These are phyloP conservation scores for Acromyrmex echinatior DNA, from an alignment of 1,140 invertebrate species.

Conservation along the genomic window DNA sequence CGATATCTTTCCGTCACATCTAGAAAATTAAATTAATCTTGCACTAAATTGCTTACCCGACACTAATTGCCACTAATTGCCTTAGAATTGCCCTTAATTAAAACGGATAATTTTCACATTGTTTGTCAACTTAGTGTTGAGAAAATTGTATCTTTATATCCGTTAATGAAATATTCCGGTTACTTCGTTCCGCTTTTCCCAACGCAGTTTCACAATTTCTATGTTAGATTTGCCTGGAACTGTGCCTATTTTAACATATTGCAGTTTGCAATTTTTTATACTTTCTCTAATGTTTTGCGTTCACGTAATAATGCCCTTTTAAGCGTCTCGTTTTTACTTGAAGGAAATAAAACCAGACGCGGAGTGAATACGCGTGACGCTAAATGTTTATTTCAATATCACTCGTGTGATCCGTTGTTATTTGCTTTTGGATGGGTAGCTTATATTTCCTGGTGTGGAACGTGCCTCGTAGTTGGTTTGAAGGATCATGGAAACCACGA, in stretches of 20 bases:
- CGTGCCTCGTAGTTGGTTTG: conserved; percentile 75
- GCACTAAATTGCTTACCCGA: conserved; percentile 25
- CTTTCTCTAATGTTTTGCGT: background rate
- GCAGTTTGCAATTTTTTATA: conserved; percentile 5
- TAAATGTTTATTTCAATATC: conserved; percentile 80
- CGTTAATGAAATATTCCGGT: conserved; percentile 9
- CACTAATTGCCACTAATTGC: conserved; percentile 64
- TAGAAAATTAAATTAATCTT: conserved; percentile 54
- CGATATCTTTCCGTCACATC: conserved; percentile 49
- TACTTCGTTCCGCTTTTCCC: background rate
- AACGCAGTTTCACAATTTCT: background rate
- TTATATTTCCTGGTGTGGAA: conserved; percentile 68
- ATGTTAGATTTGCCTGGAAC: background rate
- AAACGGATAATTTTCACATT: conserved; percentile 47
- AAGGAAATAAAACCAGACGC: conserved; percentile 24
- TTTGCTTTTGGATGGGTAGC: conserved; percentile 73
- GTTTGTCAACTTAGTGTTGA: background rate
- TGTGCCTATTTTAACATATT: background rate
- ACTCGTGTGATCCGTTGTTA: conserved; percentile 73
- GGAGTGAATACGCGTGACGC: background rate
- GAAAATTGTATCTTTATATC: conserved; percentile 28
- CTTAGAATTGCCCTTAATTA: conserved; percentile 56
- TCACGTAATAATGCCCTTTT: conserved; percentile 28
- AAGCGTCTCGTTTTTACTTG: background rate
- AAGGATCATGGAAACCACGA: conserved; percentile 74